phyloP scores from a whole-genome alignment of 2,113 vertebrate genomes.

The Elanus axillaris region DNA sequence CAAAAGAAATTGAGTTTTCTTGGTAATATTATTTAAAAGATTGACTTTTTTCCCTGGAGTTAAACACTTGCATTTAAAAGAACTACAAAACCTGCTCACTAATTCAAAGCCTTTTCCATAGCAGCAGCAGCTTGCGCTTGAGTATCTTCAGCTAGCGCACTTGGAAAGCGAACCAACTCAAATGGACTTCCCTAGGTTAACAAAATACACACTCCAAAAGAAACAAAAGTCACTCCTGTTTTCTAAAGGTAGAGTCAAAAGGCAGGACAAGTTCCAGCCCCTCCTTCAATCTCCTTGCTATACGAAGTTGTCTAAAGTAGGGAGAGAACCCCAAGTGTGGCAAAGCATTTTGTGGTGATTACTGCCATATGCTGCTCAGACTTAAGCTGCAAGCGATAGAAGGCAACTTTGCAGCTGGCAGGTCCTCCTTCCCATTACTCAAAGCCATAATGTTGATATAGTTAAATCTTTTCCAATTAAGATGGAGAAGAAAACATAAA shows the following conservation, averaged over 20 bases:
- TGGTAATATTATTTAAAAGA: background rate
- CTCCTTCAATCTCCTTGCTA: background rate
- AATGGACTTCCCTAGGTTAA: background rate
- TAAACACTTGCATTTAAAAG: background rate
- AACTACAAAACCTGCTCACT: background rate
- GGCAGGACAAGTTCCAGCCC: background rate
- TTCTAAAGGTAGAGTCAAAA: background rate
- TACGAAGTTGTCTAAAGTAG: background rate
- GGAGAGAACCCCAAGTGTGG: background rate
- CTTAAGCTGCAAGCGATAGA: background rate
- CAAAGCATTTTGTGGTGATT: background rate
- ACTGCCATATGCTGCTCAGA: background rate
- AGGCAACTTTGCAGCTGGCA: background rate
- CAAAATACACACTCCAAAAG: background rate
- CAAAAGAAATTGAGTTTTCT: background rate
- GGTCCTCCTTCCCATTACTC: background rate
- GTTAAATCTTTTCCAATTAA: slow-evolving; percentile 9
- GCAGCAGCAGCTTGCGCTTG: background rate
- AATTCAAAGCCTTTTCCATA: background rate
- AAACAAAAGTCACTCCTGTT: background rate
- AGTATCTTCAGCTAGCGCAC: background rate
- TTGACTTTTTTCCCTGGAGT: rapidly evolving
- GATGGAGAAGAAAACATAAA: background rate
- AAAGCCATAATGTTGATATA: background rate
- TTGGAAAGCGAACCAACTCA: background rate